Conservation (phyloP, 2,113 vertebrate species). For the Terrapene triunguis region DNA sequence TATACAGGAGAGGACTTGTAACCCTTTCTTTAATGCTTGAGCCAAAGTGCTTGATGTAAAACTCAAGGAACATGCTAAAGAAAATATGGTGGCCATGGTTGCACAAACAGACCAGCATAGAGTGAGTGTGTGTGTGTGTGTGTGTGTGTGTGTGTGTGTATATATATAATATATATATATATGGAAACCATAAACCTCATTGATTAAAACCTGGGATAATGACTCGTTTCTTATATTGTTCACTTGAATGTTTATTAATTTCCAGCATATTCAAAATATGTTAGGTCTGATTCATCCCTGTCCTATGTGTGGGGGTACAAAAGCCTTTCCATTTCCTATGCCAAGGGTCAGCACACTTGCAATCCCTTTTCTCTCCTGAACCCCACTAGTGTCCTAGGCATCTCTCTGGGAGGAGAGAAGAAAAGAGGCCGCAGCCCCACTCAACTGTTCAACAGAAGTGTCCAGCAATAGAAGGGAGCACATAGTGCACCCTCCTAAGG, state of each 20-base stretch:
- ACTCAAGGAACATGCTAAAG: neutral
- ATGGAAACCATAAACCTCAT: neutral
- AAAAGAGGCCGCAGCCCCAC: accelerated
- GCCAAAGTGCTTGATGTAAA: neutral
- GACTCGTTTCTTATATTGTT: neutral
- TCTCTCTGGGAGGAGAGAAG: neutral
- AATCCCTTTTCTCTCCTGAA: neutral
- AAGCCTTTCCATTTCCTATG: accelerated
- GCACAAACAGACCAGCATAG: neutral
- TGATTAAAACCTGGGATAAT: neutral
- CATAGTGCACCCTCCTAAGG: accelerated
- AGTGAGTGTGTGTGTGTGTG: no score
- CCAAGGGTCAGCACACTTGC: neutral
- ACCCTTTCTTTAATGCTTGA: neutral
- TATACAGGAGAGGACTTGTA: neutral
- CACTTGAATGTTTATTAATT: neutral
- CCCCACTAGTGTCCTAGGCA: neutral
- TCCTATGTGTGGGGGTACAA: neutral
- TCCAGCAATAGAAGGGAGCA: accelerated
- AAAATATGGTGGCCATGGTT: neutral
- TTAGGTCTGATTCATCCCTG: neutral
- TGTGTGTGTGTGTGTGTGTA: no score
- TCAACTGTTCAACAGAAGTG: neutral
- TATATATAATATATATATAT: neutral
- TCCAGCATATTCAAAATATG: neutral